phyloP scores from a whole-genome alignment of 2,113 vertebrate species.

The Pelodiscus sinensis region DNA sequence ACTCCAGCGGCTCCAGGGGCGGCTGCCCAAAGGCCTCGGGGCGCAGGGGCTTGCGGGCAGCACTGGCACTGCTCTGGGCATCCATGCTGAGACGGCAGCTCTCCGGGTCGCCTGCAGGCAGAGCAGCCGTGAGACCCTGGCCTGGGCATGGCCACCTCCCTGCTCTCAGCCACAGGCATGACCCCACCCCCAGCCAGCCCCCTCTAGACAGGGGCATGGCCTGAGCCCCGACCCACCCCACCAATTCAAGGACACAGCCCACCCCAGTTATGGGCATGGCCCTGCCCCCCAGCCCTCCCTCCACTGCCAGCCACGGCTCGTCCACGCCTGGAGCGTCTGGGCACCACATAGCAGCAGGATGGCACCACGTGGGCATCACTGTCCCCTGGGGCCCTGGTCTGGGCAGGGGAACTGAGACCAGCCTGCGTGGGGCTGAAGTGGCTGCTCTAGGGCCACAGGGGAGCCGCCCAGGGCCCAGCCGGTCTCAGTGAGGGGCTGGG shows the following conservation, averaged over 20 bases:
- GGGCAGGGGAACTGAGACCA: neutral
- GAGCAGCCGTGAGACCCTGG: constrained; percentile 3
- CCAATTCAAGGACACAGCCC: too few relatives aligned
- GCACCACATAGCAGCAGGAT: neutral
- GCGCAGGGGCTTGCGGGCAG: constrained; percentile 86
- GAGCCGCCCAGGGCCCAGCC: neutral
- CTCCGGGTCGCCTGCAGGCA: constrained; percentile 87
- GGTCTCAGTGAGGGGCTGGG: neutral
- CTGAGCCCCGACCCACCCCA: too few relatives aligned
- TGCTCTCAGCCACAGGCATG: too few relatives aligned
- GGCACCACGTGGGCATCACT: neutral
- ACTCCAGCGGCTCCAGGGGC: constrained; percentile 81
- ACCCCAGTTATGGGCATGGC: too few relatives aligned
- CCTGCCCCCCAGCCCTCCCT: neutral
- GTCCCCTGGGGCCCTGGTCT: neutral
- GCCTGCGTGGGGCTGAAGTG: neutral
- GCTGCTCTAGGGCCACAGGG: neutral
- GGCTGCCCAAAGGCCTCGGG: constrained; percentile 84
- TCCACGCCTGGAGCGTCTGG: neutral
- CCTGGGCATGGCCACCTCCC: too few relatives aligned
- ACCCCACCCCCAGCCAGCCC: too few relatives aligned
- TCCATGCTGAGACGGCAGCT: constrained; percentile 90
- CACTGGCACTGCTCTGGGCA: constrained; percentile 85
- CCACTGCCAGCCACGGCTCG: neutral
- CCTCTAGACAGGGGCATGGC: too few relatives aligned